Evolutionary conservation across 2,888 invertebrate genomes (phyloP), one percentile per base, ranked within the genome.

Genomic region (Orthosia incerta): DNA sequence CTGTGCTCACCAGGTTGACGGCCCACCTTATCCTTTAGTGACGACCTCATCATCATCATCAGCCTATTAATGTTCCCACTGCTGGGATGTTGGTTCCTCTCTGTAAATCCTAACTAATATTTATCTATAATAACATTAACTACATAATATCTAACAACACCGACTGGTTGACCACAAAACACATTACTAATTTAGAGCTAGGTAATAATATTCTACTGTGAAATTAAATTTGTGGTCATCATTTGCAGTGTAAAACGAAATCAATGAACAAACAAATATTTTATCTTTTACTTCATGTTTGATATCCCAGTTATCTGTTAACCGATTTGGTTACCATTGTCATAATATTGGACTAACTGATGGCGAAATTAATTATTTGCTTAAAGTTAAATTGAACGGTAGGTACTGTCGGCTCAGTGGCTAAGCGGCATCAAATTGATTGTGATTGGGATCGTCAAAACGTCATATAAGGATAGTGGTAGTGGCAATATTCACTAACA

Each of bases 211-310:
- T 56, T 55, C 1, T 1, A 39, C 3, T 63, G 11, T 45, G 15
- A 9, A 26, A 56, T 50, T 61, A 26, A 16, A 57, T 51, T 46
- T 39, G n/a, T 31, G 50, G 20, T 61, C 12, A 60, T 23, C n/a
- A 57, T 51, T 51, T 16, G 12, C 15, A 3, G 1, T 55, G 16
- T 48, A 48, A 4, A 59, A 0, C 13, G 9, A 53, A 16, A 56
- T 61, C 48, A 61, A 45, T 45, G 31, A 20, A 15, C n/a, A 23
- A 46, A 46, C 57, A 39, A 59, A 13, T 48, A 26, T 51, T 39
- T 39, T 46, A 31, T 50, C 48, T 57, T 16, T 23, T 11, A 39
- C 18, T 26, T 5, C 9, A 26, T 74, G 13, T 77, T 74, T 77
- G 46, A 74, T 12, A 13, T 39, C 0, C 4, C 7, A 46, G 39